phyloP scores from a whole-genome alignment of 2,888 invertebrate genomes.

The Troilus luridus region DNA sequence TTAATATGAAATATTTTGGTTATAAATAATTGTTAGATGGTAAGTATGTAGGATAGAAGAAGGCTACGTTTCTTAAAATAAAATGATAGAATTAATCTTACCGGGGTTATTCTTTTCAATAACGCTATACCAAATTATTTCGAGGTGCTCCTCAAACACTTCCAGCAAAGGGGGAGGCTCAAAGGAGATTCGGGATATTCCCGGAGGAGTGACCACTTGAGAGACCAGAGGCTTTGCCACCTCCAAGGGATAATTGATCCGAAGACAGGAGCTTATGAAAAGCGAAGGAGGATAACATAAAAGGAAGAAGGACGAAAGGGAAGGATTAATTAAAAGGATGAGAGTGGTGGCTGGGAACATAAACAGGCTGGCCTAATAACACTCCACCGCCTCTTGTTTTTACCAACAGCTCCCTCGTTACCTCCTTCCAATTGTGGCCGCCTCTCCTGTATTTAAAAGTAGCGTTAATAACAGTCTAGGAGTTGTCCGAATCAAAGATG shows the following conservation, averaged over 20 bases:
- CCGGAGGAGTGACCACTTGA: not conserved
- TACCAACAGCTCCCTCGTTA: not conserved
- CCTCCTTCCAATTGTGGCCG: not conserved
- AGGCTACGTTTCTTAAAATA: no score
- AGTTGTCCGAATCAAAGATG: not conserved
- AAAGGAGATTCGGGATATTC: not conserved
- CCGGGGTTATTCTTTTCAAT: no score
- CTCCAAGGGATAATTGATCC: constrained; percentile 22
- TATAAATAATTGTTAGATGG: no score
- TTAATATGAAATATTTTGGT: no score
- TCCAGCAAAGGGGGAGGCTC: not conserved
- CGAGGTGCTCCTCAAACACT: not conserved
- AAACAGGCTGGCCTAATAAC: constrained; percentile 21
- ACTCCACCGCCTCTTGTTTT: constrained; percentile 35
- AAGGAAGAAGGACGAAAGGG: not conserved
- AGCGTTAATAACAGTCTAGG: not conserved
- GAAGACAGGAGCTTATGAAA: constrained; percentile 30
- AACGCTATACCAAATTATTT: not conserved
- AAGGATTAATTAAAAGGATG: constrained; percentile 40
- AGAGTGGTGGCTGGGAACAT: constrained; percentile 25
- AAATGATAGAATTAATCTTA: no score
- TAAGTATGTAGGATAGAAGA: no score
- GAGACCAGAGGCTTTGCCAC: not conserved
- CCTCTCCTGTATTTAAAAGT: not conserved
- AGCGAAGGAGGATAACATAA: constrained; percentile 15